These are phyloP conservation scores for Eupeodes luniger DNA, from an alignment of 2,888 invertebrate genomes.

Conservation along the genomic window DNA sequence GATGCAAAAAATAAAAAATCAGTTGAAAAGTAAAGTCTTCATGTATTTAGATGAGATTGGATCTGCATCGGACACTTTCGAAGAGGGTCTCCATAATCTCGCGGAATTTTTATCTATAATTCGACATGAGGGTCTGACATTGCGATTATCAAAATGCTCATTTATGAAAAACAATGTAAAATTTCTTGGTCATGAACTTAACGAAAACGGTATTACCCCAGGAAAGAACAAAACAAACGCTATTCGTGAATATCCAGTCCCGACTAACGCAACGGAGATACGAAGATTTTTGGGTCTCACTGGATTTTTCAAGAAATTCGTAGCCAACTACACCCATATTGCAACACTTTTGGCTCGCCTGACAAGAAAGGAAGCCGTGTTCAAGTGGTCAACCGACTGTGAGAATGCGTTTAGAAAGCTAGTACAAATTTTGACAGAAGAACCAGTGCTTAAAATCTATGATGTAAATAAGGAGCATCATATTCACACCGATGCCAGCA, in stretches of 20 bases:
- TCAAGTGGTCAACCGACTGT: conserved; percentile 57
- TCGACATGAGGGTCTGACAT: conserved; percentile 62
- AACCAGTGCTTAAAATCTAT: conserved; percentile 58
- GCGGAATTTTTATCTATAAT: conserved; percentile 48
- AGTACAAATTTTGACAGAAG: conserved; percentile 13
- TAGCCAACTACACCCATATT: conserved; percentile 75
- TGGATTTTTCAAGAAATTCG: conserved; percentile 79
- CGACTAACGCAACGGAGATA: conserved; percentile 77
- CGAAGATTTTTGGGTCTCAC: conserved; percentile 79
- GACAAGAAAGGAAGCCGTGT: conserved; percentile 56
- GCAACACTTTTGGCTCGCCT: conserved; percentile 77
- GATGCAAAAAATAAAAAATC: conserved; percentile 78
- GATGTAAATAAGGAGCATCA: conserved; percentile 60
- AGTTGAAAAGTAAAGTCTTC: conserved; percentile 12
- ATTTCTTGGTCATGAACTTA: conserved; percentile 78
- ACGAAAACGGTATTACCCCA: conserved; percentile 77
- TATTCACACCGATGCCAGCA: no score
- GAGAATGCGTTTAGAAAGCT: conserved; percentile 46
- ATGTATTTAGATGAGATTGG: background rate
- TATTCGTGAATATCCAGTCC: conserved; percentile 75
- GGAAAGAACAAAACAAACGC: no score
- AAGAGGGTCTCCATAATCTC: conserved; percentile 58
- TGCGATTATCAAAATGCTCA: conserved; percentile 75
- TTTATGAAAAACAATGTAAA: conserved; percentile 76
- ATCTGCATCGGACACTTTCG: conserved; percentile 49